These are phyloP conservation scores for Dicrurus megarhynchus DNA, from an alignment of 2,113 vertebrate species.

Conservation along the genomic window DNA sequence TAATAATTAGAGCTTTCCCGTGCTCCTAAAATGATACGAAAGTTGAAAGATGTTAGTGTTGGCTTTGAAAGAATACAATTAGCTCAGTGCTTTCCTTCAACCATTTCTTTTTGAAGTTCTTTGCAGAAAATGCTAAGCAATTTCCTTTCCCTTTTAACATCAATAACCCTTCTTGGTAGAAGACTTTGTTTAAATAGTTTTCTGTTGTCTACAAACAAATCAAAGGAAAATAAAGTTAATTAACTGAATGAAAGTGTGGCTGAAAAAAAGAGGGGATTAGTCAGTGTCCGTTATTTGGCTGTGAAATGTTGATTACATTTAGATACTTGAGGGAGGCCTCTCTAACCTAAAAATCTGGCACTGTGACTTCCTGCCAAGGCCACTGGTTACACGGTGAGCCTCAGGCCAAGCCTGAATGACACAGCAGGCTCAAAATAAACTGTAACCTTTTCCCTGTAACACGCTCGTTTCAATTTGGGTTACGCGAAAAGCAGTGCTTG, in stretches of 20 bases:
- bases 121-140: slow-evolving; percentile 15
- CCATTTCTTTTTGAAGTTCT: slow-evolving; percentile 19
- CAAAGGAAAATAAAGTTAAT: slow-evolving; percentile 52
- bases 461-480: not conserved
- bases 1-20: not conserved
- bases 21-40: slow-evolving; percentile 7
- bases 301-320: not conserved
- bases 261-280: not conserved
- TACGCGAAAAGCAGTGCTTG: not conserved
- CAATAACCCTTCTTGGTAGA: not conserved
- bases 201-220: slow-evolving; percentile 33
- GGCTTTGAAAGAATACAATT: slow-evolving; percentile 17
- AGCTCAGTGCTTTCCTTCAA: not conserved
- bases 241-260: not conserved
- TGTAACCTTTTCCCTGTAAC: not conserved
- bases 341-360: not conserved
- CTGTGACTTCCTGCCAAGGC: not conserved
- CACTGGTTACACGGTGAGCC: not conserved
- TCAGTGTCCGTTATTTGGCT: not conserved
- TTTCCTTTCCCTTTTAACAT: slow-evolving; percentile 33
- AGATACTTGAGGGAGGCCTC: not conserved
- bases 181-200: slow-evolving; percentile 8
- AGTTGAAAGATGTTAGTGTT: not conserved
- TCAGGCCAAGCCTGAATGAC: slow-evolving; percentile 12
- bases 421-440: slow-evolving; percentile 35